Evolutionary conservation across 2,888 invertebrate genomes (phyloP).

Genomic region (Cheilosia impressa): DNA sequence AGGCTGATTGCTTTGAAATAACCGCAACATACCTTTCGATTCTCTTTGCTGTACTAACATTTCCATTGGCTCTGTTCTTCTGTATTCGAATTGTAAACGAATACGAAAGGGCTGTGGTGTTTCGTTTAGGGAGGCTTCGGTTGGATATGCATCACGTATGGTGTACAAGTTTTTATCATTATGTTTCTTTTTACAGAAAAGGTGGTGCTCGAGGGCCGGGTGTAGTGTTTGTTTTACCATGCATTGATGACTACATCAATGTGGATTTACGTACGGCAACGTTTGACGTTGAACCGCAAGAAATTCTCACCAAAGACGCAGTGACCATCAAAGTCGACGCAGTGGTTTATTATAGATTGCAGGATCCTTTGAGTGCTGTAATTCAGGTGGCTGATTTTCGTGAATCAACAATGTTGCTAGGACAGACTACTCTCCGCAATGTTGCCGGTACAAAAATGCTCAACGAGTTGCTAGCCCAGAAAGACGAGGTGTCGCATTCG

Average conservation of each 20-base stretch:
- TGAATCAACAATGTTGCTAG: slow-evolving; percentile 90
- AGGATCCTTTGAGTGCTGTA: slow-evolving; percentile 89
- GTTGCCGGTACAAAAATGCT: slow-evolving; percentile 95
- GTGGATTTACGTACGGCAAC: slow-evolving; percentile 86
- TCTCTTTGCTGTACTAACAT: slow-evolving; percentile 77
- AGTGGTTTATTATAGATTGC: slow-evolving; percentile 91
- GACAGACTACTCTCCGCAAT: slow-evolving; percentile 93
- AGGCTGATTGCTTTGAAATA: slow-evolving; percentile 74
- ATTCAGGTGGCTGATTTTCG: slow-evolving; percentile 85
- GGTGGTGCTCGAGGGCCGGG: slow-evolving; percentile 85
- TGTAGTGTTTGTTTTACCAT: slow-evolving; percentile 86
- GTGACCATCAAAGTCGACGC: slow-evolving; percentile 97
- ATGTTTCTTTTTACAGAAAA: slow-evolving; percentile 70
- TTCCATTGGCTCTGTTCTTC: slow-evolving; percentile 79
- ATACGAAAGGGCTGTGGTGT: slow-evolving; percentile 86
- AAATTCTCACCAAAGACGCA: slow-evolving; percentile 92
- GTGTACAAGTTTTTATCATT: neutral
- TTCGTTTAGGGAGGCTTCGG: slow-evolving; percentile 85
- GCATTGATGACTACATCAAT: slow-evolving; percentile 85
- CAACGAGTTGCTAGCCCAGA: slow-evolving; percentile 94
- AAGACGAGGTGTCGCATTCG: slow-evolving; percentile 93
- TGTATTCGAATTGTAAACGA: slow-evolving; percentile 84
- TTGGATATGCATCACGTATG: slow-evolving; percentile 14
- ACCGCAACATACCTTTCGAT: slow-evolving; percentile 77
- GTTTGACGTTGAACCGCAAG: slow-evolving; percentile 87